These are phyloP conservation scores for Fregata magnificens DNA, from an alignment of 2,113 vertebrate genomes.

Conservation along the genomic window DNA sequence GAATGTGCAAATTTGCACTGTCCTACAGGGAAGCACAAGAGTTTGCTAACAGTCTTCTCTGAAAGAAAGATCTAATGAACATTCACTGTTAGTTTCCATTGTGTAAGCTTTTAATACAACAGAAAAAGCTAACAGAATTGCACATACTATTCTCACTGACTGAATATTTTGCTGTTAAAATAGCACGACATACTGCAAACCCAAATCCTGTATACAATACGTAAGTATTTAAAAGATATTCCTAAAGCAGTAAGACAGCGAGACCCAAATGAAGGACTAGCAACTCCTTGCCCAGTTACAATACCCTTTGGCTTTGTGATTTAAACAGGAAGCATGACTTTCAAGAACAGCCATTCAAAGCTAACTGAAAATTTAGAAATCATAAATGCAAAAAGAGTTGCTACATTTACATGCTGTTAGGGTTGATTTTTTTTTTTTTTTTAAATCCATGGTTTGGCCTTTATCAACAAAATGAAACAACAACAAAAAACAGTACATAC, in stretches of 20 bases:
- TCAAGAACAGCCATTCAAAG: neutral
- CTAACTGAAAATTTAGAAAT: neutral
- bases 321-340: neutral
- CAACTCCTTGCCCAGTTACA: neutral
- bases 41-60: slow-evolving; percentile 24
- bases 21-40: slow-evolving; percentile 22
- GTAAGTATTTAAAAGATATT: neutral
- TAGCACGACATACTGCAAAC: neutral
- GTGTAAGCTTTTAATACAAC: neutral
- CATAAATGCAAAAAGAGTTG: neutral
- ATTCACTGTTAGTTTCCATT: neutral
- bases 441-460: neutral
- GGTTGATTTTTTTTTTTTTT: neutral
- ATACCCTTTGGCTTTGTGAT: neutral
- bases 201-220: neutral
- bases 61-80: slow-evolving; percentile 4
- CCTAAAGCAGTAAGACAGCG: neutral
- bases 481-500: neutral
- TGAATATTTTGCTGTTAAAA: neutral
- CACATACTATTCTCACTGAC: neutral
- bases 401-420: slow-evolving; percentile 5
- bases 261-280: neutral
- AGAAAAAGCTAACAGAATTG: neutral
- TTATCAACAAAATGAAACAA: neutral
- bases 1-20: neutral